Evolutionary conservation across 2,113 vertebrate species (phyloP).

Genomic region (Rissa tridactyla): DNA sequence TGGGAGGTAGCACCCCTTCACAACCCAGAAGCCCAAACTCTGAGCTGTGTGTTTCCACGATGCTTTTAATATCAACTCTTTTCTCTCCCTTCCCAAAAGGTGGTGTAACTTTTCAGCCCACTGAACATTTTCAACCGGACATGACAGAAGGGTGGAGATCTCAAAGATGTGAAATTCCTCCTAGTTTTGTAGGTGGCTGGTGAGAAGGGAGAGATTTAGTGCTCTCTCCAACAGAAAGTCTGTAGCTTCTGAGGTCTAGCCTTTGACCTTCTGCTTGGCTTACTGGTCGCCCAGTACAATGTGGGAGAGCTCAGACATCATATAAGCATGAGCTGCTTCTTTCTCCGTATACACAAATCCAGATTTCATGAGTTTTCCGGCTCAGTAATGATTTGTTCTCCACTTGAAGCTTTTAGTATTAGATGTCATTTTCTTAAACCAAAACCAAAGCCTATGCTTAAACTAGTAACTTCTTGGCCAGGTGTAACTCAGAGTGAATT

Average conservation of each 20-base stretch:
- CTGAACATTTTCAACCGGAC: neutral
- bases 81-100: neutral
- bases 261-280: neutral
- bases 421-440: neutral
- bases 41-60: neutral
- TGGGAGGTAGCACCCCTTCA: neutral
- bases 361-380: neutral
- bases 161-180: neutral
- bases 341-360: neutral
- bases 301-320: neutral
- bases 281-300: fast-evolving
- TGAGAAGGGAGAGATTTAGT: neutral
- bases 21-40: neutral
- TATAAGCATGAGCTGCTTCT: neutral
- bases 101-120: neutral
- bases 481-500: neutral
- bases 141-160: neutral
- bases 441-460: neutral
- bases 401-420: neutral
- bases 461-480: neutral
- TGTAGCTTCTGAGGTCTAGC: neutral
- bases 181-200: neutral
- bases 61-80: neutral
- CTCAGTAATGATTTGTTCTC: neutral
- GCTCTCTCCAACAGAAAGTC: neutral